Evolutionary conservation across 2,113 vertebrate species (phyloP).

Genomic region (Laterallus jamaicensis): DNA sequence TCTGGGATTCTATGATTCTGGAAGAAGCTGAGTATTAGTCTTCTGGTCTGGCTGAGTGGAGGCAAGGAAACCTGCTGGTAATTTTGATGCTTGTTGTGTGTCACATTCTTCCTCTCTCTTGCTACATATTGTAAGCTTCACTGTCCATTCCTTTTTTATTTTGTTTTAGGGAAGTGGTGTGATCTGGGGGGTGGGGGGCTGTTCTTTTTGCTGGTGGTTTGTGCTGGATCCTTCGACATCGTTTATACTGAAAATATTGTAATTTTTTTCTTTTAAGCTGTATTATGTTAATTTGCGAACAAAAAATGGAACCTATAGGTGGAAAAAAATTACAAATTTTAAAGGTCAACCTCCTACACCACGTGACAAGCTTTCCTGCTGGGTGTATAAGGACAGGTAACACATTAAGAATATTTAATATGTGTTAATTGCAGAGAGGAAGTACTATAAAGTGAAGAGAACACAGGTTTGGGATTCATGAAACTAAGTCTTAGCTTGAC

Average conservation of each 20-base stretch:
- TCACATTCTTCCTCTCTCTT: background rate
- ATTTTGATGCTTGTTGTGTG: background rate
- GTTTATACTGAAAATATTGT: slow-evolving; percentile 51
- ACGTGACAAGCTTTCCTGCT: slow-evolving; percentile 94
- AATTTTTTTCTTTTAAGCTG: slow-evolving; percentile 79
- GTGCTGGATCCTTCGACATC: background rate
- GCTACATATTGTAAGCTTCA: background rate
- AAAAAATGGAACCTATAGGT: slow-evolving; percentile 81
- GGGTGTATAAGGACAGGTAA: slow-evolving; percentile 90
- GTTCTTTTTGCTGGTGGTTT: background rate
- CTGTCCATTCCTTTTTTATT: background rate
- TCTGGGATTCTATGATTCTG: no score
- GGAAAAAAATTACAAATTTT: slow-evolving; percentile 83
- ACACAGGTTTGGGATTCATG: background rate
- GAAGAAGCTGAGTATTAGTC: background rate
- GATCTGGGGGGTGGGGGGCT: background rate
- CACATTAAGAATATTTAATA: background rate
- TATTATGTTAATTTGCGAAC: slow-evolving; percentile 86
- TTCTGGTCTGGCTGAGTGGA: background rate
- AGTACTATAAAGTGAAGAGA: background rate
- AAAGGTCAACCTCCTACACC: slow-evolving; percentile 87
- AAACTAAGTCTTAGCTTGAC: background rate
- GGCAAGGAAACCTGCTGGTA: background rate
- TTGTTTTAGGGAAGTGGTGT: background rate
- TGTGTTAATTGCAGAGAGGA: background rate